Percentiles rank a stretch among this genome's conserved stretches.
Evolutionary conservation across 2,113 vertebrate genomes (phyloP).

Genomic region (Ramphastos sulfuratus): DNA sequence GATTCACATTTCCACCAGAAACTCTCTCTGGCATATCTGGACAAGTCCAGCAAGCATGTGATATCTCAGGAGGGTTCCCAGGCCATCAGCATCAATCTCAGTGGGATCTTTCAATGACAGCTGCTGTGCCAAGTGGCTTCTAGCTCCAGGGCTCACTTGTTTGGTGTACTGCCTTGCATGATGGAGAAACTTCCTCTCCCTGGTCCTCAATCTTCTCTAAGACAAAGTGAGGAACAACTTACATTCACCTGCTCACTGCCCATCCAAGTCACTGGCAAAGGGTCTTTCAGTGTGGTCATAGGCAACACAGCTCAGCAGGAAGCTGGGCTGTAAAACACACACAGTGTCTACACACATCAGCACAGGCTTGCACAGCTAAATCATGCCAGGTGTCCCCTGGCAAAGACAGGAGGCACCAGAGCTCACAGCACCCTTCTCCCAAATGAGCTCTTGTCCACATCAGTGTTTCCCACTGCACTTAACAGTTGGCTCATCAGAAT

Average conservation of each 20-base stretch:
- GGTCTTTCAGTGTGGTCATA: accelerated
- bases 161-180: neutral
- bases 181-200: neutral
- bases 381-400: neutral
- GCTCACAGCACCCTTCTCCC: neutral
- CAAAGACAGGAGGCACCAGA: neutral
- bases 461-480: neutral
- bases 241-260: neutral
- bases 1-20: neutral
- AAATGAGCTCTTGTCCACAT: neutral
- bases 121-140: neutral
- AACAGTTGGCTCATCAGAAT: neutral
- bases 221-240: neutral
- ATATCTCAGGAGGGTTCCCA: neutral
- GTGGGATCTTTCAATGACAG: neutral
- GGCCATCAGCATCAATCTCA: accelerated
- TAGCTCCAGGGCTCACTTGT: neutral
- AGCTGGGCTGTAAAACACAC: neutral
- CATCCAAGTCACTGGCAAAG: neutral
- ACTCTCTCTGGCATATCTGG: neutral
- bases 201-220: neutral
- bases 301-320: accelerated
- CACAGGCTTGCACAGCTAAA: too few species aligned
- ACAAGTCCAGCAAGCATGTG: neutral
- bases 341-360: accelerated